Evolutionary conservation across 2,113 vertebrate species (phyloP).

Genomic region (Athene cunicularia): DNA sequence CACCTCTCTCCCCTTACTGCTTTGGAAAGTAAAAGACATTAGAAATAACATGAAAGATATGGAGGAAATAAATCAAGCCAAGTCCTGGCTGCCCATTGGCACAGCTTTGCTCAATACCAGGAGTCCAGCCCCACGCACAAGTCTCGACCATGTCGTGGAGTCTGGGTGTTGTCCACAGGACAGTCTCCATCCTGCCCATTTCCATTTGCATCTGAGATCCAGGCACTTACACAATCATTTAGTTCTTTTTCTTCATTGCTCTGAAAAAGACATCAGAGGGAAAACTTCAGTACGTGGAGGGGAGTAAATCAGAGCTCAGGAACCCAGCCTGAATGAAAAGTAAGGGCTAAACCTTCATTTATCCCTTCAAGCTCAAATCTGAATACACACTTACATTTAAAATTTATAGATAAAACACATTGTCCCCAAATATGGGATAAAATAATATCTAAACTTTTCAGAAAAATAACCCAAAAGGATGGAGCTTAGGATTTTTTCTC

Average conservation of each 20-base stretch:
- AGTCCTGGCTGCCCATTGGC: background rate
- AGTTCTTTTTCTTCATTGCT: background rate
- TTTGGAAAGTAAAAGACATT: background rate
- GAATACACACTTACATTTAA: background rate
- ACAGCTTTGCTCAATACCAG: background rate
- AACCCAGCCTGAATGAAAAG: background rate
- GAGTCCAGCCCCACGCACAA: accelerated
- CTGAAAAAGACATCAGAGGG: background rate
- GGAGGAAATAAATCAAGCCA: background rate
- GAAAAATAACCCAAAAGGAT: background rate
- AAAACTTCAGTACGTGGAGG: background rate
- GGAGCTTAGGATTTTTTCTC: background rate
- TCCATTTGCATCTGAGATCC: background rate
- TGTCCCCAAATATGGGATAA: background rate
- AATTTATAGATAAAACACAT: background rate
- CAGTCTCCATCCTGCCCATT: background rate
- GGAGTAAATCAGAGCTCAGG: background rate
- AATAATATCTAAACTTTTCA: background rate
- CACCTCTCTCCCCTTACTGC: background rate
- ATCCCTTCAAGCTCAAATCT: background rate
- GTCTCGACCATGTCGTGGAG: accelerated
- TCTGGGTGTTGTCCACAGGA: background rate
- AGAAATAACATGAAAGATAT: background rate
- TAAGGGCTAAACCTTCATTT: background rate
- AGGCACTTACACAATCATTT: background rate